These are phyloP conservation scores for Lingula anatina DNA, from an alignment of 2,888 invertebrate species.

Conservation along the genomic window DNA sequence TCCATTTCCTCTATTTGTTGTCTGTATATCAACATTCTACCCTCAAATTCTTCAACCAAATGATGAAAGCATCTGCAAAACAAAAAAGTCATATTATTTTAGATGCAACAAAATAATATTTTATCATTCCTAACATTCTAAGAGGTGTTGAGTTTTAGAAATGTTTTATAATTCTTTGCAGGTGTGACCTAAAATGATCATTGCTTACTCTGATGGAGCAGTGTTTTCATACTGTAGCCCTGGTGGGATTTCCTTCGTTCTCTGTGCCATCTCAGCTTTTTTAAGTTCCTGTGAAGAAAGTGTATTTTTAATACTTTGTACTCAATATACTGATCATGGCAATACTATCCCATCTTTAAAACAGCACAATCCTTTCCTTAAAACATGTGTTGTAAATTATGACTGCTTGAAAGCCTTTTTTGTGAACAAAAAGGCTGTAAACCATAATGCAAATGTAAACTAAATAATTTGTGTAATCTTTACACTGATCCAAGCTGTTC, in stretches of 20 bases:
- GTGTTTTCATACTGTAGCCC: constrained; percentile 73
- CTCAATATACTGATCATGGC: too few species aligned
- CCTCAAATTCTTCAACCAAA: constrained; percentile 67
- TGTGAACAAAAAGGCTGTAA: too few species aligned
- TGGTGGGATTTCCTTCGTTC: constrained; percentile 71
- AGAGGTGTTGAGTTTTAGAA: too few species aligned
- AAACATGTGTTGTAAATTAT: background rate
- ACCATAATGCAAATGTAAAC: too few species aligned
- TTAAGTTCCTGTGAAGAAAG: constrained; percentile 61
- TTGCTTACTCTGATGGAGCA: constrained; percentile 62
- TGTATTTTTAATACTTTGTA: too few species aligned
- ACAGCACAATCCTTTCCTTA: background rate
- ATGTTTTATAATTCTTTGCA: too few species aligned
- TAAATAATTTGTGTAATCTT: too few species aligned
- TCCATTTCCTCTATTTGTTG: constrained; percentile 70
- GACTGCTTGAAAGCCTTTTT: background rate
- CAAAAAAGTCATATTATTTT: too few species aligned
- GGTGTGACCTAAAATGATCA: background rate
- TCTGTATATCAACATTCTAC: constrained; percentile 63
- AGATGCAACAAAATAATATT: too few species aligned
- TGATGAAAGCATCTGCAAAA: constrained; percentile 60
- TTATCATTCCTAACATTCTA: too few species aligned
- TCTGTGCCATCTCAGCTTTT: constrained; percentile 71
- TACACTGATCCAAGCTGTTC: too few species aligned
- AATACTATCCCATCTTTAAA: too few species aligned